Conservation (phyloP, 64 coral and sea anemone genomes). For the Hydrozoanthus tunicans region DNA sequence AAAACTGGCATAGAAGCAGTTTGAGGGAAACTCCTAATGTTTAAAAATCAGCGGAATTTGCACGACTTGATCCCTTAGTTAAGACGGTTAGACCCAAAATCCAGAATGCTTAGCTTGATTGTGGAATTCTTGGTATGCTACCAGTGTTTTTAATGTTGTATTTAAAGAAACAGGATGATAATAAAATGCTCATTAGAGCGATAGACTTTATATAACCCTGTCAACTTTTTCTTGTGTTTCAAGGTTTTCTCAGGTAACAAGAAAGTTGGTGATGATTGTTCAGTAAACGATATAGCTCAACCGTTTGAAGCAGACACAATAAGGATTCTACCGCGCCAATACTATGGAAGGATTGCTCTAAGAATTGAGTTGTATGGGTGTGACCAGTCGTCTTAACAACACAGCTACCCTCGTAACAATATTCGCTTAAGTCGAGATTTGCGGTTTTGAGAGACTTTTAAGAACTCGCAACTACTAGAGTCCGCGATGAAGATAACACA, state of each 20-base stretch:
- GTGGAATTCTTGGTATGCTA: background rate
- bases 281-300: constrained; percentile 36
- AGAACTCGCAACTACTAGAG: too few species aligned
- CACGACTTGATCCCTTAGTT: too few species aligned
- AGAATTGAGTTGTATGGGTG: too few species aligned
- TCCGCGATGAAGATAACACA: too few species aligned
- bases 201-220: too few species aligned
- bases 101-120: background rate
- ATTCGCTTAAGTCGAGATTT: too few species aligned
- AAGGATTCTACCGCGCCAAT: constrained; percentile 32
- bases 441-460: too few species aligned
- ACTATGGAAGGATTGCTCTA: too few species aligned
- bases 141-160: background rate
- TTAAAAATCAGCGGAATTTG: background rate
- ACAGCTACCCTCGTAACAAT: too few species aligned
- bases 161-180: background rate
- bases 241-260: constrained; percentile 65
- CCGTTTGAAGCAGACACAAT: constrained; percentile 59
- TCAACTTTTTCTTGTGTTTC: background rate
- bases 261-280: background rate
- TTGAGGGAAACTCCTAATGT: background rate
- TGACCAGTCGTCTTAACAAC: too few species aligned
- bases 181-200: too few species aligned
- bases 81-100: background rate
- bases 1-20: too few species aligned